Conservation (phyloP, 2,113 vertebrate species). For the Smithornis capensis region DNA sequence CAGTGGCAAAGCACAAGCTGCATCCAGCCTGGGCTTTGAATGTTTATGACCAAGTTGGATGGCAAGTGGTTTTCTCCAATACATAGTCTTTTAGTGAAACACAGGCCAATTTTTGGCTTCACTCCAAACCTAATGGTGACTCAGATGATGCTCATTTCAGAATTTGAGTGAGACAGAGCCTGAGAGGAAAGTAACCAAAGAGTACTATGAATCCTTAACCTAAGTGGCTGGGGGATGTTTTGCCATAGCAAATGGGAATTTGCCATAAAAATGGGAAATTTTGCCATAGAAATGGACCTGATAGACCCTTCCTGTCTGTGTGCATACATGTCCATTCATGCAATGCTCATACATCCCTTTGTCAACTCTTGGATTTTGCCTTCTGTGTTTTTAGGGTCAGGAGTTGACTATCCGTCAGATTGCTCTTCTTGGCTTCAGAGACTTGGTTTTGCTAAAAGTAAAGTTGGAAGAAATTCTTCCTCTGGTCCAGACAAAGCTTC, state of each 20-base stretch:
- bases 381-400: conserved; percentile 80
- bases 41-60: not conserved
- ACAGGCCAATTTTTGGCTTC: not conserved
- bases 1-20: not conserved
- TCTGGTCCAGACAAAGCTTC: conserved; percentile 66
- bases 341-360: not conserved
- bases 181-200: not conserved
- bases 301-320: not conserved
- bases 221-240: not conserved
- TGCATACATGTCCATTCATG: not conserved
- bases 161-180: not conserved
- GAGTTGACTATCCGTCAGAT: conserved; percentile 94
- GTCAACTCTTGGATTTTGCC: not conserved
- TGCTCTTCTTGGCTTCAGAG: conserved; percentile 89
- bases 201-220: not conserved
- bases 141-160: not conserved
- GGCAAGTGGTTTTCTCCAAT: not conserved
- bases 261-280: too few species aligned
- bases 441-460: conserved; percentile 88
- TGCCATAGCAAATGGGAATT: too few species aligned
- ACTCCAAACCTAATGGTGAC: not conserved
- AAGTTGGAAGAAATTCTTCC: conserved; percentile 81
- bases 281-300: not conserved
- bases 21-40: not conserved
- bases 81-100: not conserved